Conservation (phyloP, 53 echinoderm and acorn worm genomes). For the Hippasteria phrygiana region DNA sequence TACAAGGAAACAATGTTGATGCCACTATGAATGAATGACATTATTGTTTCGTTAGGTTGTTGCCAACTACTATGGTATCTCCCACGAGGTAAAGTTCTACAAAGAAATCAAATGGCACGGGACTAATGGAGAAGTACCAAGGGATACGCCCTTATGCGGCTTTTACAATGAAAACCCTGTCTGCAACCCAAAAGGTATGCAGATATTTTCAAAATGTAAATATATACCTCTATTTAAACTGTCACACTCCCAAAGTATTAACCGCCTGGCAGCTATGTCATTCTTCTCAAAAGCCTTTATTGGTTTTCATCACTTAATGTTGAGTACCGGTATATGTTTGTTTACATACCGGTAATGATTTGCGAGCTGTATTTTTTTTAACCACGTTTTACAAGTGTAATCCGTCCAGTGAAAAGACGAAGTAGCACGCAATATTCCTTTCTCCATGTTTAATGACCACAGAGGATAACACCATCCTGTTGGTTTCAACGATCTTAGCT, state of each 20-base stretch:
- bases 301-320: too few species aligned
- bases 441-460: neutral
- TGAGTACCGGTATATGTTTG: too few species aligned
- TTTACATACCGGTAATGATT: too few species aligned
- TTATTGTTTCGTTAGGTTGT: constrained; percentile 68
- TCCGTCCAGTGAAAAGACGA: neutral
- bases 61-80: constrained; percentile 65
- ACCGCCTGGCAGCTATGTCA: too few species aligned
- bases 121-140: constrained; percentile 51
- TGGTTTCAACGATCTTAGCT: constrained; percentile 13
- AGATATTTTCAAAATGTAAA: too few species aligned
- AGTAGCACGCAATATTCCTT: too few species aligned
- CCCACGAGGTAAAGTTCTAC: constrained; percentile 5
- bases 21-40: neutral
- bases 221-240: too few species aligned
- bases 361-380: too few species aligned
- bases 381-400: too few species aligned
- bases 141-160: constrained; percentile 83
- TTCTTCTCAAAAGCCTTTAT: too few species aligned
- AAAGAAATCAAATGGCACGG: constrained; percentile 85
- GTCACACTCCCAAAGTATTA: too few species aligned
- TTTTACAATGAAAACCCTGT: constrained; percentile 88
- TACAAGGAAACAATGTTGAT: too few species aligned
- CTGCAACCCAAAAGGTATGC: constrained; percentile 76
- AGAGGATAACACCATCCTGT: constrained; percentile 31